These are phyloP conservation scores for Trachelus troglodyta DNA, from an alignment of 2,888 invertebrate species.

Conservation along the genomic window DNA sequence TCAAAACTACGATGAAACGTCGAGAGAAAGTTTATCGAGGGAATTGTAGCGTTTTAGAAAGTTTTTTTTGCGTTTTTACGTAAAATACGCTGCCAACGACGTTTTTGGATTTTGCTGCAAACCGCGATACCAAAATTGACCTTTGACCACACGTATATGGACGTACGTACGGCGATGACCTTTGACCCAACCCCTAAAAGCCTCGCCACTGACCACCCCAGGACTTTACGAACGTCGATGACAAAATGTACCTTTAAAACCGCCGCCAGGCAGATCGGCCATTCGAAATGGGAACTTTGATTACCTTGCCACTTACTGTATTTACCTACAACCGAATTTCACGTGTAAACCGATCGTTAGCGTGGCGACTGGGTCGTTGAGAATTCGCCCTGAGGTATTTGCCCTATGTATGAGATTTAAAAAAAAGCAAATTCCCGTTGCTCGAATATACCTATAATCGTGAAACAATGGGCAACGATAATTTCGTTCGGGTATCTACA, in stretches of 20 bases:
- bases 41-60: not conserved
- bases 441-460: not conserved
- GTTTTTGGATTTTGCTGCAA: not conserved
- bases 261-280: not conserved
- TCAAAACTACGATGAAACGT: too few relatives aligned
- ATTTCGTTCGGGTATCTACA: not conserved
- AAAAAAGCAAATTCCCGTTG: not conserved
- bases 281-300: not conserved
- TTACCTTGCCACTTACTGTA: not conserved
- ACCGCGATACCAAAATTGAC: not conserved
- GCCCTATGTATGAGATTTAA: not conserved
- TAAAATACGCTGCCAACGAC: not conserved
- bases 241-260: not conserved
- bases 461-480: not conserved
- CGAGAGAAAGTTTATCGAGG: too few relatives aligned
- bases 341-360: not conserved
- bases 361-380: not conserved
- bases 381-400: not conserved
- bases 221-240: not conserved
- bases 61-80: not conserved
- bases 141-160: not conserved
- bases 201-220: not conserved
- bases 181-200: not conserved
- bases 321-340: not conserved
- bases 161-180: not conserved